Conservation (phyloP, 2,113 vertebrate species). For the Ctenomys sociabilis region DNA sequence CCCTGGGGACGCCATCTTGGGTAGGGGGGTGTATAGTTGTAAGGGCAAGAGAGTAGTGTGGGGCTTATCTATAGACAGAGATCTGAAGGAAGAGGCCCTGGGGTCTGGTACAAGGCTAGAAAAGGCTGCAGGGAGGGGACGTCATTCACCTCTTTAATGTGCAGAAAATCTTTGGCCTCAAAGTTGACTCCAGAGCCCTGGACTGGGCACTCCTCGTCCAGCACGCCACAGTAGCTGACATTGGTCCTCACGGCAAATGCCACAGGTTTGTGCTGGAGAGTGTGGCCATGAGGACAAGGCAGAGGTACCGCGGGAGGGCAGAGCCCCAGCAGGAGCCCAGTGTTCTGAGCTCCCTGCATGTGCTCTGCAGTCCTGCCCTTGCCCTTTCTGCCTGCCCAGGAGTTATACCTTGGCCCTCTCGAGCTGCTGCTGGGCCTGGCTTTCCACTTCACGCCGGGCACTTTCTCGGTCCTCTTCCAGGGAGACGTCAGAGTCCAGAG, state of each 20-base stretch:
- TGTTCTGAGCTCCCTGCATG: not conserved
- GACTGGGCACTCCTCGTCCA: constrained; percentile 97
- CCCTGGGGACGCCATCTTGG: not conserved
- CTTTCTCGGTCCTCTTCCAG: constrained; percentile 97
- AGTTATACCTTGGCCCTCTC: constrained; percentile 94
- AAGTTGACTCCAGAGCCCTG: constrained; percentile 98
- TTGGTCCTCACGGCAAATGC: constrained; percentile 97
- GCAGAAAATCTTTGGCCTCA: constrained; percentile 99
- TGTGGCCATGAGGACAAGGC: not conserved
- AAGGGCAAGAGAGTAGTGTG: not conserved
- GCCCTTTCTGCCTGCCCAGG: fast-evolving
- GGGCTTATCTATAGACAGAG: not conserved
- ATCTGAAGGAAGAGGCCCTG: not conserved
- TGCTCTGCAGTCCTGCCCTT: not conserved
- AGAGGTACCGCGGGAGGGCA: not conserved
- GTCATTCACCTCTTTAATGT: constrained; percentile 96
- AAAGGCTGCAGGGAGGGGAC: not conserved
- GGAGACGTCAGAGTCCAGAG: constrained; percentile 97
- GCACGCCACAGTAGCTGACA: constrained; percentile 96
- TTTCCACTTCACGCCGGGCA: constrained; percentile 96
- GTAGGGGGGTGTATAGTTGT: not conserved
- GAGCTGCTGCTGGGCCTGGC: constrained; percentile 96
- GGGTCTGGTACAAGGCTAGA: not conserved
- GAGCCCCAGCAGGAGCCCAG: not conserved
- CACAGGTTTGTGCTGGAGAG: constrained; percentile 93